A percentile compares a stretch with the other conserved stretches of the same genome.
These are phyloP conservation scores for Pogonocichla stellata DNA, from an alignment of 2,113 vertebrate genomes.

Conservation along the genomic window DNA sequence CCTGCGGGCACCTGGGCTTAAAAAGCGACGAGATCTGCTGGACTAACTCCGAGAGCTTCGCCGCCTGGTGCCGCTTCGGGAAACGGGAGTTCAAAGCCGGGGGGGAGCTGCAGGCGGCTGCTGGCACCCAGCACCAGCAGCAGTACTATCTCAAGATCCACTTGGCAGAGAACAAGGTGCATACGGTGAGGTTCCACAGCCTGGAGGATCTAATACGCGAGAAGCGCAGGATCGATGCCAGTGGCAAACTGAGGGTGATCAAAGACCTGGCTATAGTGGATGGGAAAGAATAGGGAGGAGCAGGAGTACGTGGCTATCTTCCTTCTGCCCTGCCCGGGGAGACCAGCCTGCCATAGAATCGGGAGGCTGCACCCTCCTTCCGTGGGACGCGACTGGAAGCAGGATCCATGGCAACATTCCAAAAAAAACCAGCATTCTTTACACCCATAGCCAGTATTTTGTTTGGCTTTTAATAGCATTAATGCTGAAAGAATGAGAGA, in stretches of 20 bases:
- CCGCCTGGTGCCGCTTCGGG: constrained; percentile 98
- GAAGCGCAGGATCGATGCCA: constrained; percentile 92
- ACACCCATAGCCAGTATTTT: constrained; percentile 65
- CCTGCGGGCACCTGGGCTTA: constrained; percentile 92
- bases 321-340: constrained; percentile 42
- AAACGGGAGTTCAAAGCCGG: constrained; percentile 98
- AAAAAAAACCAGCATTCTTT: constrained; percentile 72
- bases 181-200: constrained; percentile 92
- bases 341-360: constrained; percentile 57
- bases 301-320: not conserved
- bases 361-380: constrained; percentile 29
- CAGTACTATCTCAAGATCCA: constrained; percentile 96
- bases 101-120: constrained; percentile 86
- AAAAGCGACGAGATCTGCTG: constrained; percentile 95
- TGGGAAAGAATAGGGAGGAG: constrained; percentile 79
- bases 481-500: constrained; percentile 5
- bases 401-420: constrained; percentile 69
- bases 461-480: constrained; percentile 69
- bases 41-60: constrained; percentile 99
- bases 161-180: constrained; percentile 87
- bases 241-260: constrained; percentile 86
- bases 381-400: constrained; percentile 21
- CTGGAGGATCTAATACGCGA: constrained; percentile 97
- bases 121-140: constrained; percentile 76
- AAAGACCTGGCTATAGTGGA: constrained; percentile 89